Evolutionary conservation across 2,797 vertebrate genomes (phyloP).

Genomic region (Mormyrus proboscirostris): DNA sequence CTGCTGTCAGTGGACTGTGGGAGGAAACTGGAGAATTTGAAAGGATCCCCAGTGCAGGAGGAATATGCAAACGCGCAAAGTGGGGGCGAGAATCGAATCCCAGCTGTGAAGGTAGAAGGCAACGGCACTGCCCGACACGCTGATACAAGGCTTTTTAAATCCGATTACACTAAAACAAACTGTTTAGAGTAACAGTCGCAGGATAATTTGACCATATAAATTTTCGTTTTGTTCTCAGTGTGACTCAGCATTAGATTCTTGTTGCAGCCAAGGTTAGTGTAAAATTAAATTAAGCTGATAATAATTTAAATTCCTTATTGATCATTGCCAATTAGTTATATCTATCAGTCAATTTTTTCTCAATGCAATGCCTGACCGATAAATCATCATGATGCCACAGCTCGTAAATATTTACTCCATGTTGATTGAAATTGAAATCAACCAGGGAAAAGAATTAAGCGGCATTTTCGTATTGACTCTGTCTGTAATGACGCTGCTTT

Average conservation of each 20-base stretch:
- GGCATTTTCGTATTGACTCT: background rate
- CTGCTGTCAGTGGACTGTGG: background rate
- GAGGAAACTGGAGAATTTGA: background rate
- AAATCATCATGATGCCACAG: background rate
- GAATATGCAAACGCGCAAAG: background rate
- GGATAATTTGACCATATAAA: background rate
- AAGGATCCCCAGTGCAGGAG: background rate
- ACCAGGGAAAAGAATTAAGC: background rate
- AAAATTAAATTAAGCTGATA: background rate
- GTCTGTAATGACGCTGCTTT: background rate
- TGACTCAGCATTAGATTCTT: background rate
- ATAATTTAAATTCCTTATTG: conserved; percentile 8
- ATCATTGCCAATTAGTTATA: background rate
- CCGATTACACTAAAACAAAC: background rate
- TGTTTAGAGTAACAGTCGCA: background rate
- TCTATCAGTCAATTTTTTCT: background rate
- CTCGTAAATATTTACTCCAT: background rate
- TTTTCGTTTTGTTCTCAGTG: background rate
- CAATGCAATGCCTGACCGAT: background rate
- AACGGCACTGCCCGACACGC: background rate
- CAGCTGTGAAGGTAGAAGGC: background rate
- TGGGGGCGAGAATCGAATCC: background rate
- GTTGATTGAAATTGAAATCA: background rate
- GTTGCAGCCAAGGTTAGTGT: background rate
- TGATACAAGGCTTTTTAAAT: background rate